Evolutionary conservation across 2,797 vertebrate genomes (phyloP).

Genomic region (Acanthiza pusilla): DNA sequence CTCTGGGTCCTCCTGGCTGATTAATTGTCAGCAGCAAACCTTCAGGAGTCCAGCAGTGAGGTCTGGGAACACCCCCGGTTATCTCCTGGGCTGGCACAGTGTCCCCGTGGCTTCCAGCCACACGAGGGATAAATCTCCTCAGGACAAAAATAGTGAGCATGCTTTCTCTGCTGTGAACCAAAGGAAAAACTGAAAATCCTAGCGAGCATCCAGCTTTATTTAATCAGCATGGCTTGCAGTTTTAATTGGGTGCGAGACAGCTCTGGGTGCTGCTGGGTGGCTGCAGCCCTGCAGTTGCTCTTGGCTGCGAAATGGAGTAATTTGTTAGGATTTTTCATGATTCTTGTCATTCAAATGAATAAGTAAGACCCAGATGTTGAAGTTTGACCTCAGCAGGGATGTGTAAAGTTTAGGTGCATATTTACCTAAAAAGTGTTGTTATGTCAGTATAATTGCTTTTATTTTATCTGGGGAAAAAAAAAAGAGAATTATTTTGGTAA

Average conservation of each 20-base stretch:
- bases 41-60: neutral
- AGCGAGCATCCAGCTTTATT: neutral
- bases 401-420: neutral
- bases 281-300: neutral
- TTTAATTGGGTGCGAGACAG: neutral
- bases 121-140: neutral
- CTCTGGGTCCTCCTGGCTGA: neutral
- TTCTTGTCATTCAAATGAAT: neutral
- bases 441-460: rapidly evolving
- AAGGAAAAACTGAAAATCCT: neutral
- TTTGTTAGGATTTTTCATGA: neutral
- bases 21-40: neutral
- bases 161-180: neutral
- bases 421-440: neutral
- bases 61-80: neutral
- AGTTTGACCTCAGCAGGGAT: neutral
- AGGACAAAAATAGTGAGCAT: neutral
- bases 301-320: neutral
- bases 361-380: neutral
- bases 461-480: neutral
- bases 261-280: neutral
- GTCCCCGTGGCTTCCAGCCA: neutral
- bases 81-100: neutral
- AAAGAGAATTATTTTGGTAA: neutral
- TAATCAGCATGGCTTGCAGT: neutral